Percentiles rank a stretch among this genome's conserved stretches.
Evolutionary conservation across 1,140 invertebrate genomes (phyloP).

Genomic region (fruit fly (Drosophila melanogaster)): DNA sequence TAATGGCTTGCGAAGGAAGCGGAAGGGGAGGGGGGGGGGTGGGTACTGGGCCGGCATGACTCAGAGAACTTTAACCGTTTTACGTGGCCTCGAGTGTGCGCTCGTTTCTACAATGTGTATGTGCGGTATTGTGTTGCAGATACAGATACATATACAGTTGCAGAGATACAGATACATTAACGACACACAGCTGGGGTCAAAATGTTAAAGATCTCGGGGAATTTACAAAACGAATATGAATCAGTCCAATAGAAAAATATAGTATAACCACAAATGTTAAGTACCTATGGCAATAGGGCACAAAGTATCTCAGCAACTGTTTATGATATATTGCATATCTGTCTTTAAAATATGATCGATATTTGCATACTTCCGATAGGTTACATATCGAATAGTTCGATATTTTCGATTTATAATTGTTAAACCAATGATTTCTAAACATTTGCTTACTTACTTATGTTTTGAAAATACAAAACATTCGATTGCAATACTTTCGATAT

Average conservation of each 20-base stretch:
- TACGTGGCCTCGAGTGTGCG: slow-evolving; percentile 12
- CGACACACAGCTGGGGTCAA: not conserved
- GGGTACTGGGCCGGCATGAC: slow-evolving; percentile 1
- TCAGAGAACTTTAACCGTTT: slow-evolving; percentile 7
- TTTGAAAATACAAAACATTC: too few species aligned
- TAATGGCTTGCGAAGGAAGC: not conserved
- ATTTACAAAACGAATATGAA: not conserved
- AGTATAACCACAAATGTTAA: not conserved
- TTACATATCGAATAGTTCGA: not conserved
- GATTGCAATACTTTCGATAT: not conserved
- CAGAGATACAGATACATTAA: not conserved
- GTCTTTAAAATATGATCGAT: not conserved
- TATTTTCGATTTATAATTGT: not conserved
- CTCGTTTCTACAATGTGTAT: slow-evolving; percentile 1
- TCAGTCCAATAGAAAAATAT: not conserved
- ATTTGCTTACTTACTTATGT: not conserved
- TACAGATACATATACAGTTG: not conserved
- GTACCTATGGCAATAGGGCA: too few species aligned
- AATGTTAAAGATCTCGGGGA: not conserved
- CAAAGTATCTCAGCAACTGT: too few species aligned
- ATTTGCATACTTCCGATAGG: not conserved
- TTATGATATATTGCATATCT: too few species aligned
- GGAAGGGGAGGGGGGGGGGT: not conserved
- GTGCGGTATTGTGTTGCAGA: slow-evolving; percentile 5
- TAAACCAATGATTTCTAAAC: not conserved